Evolutionary conservation across 2,888 invertebrate species (phyloP).

Genomic region (Synergus laeviventris): DNA sequence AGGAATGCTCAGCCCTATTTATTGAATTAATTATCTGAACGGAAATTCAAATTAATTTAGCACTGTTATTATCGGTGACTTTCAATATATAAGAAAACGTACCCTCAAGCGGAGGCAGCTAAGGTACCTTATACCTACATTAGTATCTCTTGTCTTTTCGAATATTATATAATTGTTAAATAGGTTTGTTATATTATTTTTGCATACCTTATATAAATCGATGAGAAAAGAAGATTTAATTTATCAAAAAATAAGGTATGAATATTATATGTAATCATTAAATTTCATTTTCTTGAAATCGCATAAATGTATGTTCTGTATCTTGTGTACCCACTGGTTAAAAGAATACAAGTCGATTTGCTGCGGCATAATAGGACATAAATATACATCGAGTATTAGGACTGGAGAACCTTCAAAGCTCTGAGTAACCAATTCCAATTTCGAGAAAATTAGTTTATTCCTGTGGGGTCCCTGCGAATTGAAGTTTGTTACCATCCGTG

Average conservation of each 20-base stretch:
- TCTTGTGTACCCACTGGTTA: background rate
- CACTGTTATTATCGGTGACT: background rate
- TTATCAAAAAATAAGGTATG: background rate
- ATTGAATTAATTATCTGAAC: slow-evolving; percentile 12
- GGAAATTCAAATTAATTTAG: slow-evolving; percentile 6
- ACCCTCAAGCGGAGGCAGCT: background rate
- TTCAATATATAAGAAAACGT: background rate
- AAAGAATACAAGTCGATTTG: background rate
- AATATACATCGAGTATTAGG: slow-evolving; percentile 4
- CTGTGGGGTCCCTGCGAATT: slow-evolving; percentile 8
- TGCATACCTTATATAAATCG: background rate
- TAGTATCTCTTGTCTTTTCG: background rate
- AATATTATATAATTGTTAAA: background rate
- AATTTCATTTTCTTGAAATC: background rate
- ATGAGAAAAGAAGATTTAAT: background rate
- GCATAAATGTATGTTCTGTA: background rate
- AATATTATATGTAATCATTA: background rate
- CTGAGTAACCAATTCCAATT: slow-evolving; percentile 6
- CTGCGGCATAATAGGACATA: slow-evolving; percentile 3
- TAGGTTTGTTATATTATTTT: background rate
- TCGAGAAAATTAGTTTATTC: slow-evolving; percentile 17
- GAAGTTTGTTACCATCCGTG: background rate
- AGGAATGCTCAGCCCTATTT: slow-evolving; percentile 19
- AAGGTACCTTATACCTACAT: too few species aligned
- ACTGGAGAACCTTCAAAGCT: slow-evolving; percentile 16